Evolutionary conservation across 1,140 invertebrate genomes (phyloP).

Genomic region (Solenopsis invicta): DNA sequence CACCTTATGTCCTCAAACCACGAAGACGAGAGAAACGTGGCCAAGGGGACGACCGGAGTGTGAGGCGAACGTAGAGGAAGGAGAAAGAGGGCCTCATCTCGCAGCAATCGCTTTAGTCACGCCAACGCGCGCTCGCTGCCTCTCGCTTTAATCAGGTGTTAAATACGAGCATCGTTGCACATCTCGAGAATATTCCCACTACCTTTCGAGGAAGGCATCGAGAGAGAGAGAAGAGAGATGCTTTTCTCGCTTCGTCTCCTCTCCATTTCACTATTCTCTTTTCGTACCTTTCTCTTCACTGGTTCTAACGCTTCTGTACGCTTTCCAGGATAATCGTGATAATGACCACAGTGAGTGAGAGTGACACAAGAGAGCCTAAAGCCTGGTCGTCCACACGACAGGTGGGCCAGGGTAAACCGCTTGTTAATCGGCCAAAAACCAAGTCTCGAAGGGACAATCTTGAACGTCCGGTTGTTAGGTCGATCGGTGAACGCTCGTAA

Average conservation of each 20-base stretch:
- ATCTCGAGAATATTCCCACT: slow-evolving; percentile 64
- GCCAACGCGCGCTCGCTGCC: slow-evolving; percentile 77
- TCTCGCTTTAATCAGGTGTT: slow-evolving; percentile 84
- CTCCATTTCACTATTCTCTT: neutral
- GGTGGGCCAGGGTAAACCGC: slow-evolving; percentile 31
- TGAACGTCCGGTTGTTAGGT: slow-evolving; percentile 20
- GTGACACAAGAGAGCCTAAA: slow-evolving; percentile 21
- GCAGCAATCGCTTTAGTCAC: slow-evolving; percentile 82
- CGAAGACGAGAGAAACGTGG: slow-evolving; percentile 59
- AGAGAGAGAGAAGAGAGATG: neutral
- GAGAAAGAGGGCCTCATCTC: slow-evolving; percentile 76
- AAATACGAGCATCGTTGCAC: slow-evolving; percentile 83
- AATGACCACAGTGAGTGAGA: neutral
- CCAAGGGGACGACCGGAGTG: slow-evolving; percentile 65
- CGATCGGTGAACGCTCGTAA: slow-evolving; percentile 4
- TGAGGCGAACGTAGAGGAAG: slow-evolving; percentile 47
- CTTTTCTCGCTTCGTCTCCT: neutral
- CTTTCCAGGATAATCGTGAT: slow-evolving; percentile 1
- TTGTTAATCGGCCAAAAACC: slow-evolving; percentile 48
- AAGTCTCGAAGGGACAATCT: slow-evolving; percentile 22
- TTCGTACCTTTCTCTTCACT: neutral
- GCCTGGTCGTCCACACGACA: slow-evolving; percentile 44
- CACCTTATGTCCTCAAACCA: slow-evolving; percentile 81
- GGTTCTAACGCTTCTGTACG: neutral
- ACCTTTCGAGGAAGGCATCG: slow-evolving; percentile 24